These are phyloP conservation scores for Lasius platythorax DNA, from an alignment of 2,888 invertebrate species.

Conservation along the genomic window DNA sequence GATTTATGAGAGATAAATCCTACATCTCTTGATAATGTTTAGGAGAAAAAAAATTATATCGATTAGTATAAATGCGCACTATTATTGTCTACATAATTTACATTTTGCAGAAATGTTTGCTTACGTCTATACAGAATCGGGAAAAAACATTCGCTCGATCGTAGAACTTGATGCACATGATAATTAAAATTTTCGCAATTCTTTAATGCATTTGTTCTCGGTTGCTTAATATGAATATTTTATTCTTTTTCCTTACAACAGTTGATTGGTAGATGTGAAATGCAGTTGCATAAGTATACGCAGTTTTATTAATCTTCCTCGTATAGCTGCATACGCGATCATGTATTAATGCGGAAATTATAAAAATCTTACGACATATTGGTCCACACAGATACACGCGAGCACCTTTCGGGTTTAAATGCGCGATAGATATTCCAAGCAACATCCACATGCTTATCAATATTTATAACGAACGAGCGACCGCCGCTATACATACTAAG, in stretches of 20 bases:
- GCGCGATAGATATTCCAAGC: slow-evolving; percentile 59
- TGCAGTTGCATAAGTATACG: slow-evolving; percentile 4
- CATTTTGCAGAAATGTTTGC: not conserved
- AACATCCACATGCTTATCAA: slow-evolving; percentile 63
- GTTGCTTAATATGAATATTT: not conserved
- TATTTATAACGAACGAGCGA: slow-evolving; percentile 68
- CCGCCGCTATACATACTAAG: slow-evolving; percentile 68
- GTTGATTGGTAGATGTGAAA: not conserved
- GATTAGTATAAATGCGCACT: not conserved
- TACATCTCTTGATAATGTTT: not conserved
- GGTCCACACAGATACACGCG: not conserved
- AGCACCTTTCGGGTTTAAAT: not conserved
- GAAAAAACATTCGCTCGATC: not conserved
- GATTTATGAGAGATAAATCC: not conserved
- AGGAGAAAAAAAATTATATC: not conserved
- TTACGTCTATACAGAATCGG: not conserved
- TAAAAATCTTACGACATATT: slow-evolving; percentile 27
- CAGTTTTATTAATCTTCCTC: slow-evolving; percentile 21
- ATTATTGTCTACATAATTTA: not conserved
- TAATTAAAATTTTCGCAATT: not conserved
- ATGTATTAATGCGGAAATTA: slow-evolving; percentile 43
- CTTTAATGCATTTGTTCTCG: not conserved
- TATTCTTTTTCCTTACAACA: not conserved
- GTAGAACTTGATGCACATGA: not conserved
- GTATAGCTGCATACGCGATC: not conserved